Evolutionary conservation across 2,888 invertebrate genomes (phyloP).

Genomic region (Odontocerum albicorne): DNA sequence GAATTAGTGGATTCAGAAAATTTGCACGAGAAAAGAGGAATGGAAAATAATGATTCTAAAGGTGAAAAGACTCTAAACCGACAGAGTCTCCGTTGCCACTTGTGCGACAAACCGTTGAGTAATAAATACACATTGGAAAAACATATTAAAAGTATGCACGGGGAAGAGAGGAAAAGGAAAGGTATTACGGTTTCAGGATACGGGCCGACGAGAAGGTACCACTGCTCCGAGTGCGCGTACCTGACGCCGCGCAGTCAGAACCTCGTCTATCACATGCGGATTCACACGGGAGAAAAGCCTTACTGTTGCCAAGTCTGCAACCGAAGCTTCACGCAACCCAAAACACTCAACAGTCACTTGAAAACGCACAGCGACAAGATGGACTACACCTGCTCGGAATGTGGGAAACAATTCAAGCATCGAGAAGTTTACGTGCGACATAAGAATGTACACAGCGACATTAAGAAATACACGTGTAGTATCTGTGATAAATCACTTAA

Average conservation of each 20-base stretch:
- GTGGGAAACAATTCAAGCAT: constrained; percentile 57
- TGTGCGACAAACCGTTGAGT: constrained; percentile 25
- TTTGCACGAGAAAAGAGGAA: too few species aligned
- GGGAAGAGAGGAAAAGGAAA: constrained; percentile 42
- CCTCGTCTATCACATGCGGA: constrained; percentile 51
- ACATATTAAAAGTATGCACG: constrained; percentile 49
- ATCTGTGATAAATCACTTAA: constrained; percentile 52
- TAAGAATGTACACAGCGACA: constrained; percentile 46
- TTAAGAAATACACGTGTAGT: constrained; percentile 45
- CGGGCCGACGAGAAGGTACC: constrained; percentile 47
- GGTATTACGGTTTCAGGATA: constrained; percentile 14
- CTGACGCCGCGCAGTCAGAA: constrained; percentile 54
- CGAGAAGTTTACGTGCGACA: constrained; percentile 51
- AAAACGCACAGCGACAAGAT: constrained; percentile 49
- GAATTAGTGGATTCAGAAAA: too few species aligned
- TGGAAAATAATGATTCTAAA: too few species aligned
- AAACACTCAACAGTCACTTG: constrained; percentile 49
- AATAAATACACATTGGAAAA: constrained; percentile 39
- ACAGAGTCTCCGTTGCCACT: constrained; percentile 18
- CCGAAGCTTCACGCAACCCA: constrained; percentile 51
- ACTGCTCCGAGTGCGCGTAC: constrained; percentile 52
- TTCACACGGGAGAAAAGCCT: constrained; percentile 52
- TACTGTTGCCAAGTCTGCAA: constrained; percentile 51
- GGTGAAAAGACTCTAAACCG: too few species aligned
- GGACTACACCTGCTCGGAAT: constrained; percentile 49